Base-by-base conservation (phyloP, 2,888 invertebrate genomes). In the Ernsta delagoae region DNA sequence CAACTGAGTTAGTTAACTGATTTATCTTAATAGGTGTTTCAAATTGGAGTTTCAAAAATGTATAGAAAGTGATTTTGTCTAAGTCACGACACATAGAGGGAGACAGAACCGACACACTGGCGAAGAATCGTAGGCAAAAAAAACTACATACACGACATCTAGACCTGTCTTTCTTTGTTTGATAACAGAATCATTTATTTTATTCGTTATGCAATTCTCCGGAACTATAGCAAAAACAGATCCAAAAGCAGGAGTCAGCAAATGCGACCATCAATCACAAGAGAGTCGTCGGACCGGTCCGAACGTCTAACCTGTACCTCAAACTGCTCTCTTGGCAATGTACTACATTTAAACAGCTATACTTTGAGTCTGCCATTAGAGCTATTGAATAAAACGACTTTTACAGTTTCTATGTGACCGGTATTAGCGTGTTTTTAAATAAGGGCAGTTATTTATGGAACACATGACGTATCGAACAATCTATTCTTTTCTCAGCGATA, bases 191-290 rank as follows among this genome's bases (percentile, higher is more conserved):
- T 24, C 9, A 53, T 53, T 53, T 50, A 24, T 24, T 24, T 24
- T 24, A 24, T 24, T 24, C 24, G 12, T 4, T 8, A 7, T 48
- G 12, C 16, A 12, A 54, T 11, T 16, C 11, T 34, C 36, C 31
- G 36, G 12, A 61, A 48, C 50, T 39, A 12, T 36, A 36, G 16
- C 36, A 61, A 50, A 50, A 36, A 9, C 48, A 50, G 36, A 34
- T 61, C 9, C 31, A 9, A 5, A 9, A 5, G 11, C 57, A n/a
- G 36, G 36, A 57, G 36, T 57, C 57, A 57, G 36, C 36, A 57
- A 57, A 57, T 36, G 36, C 36, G 57, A n/a, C 57, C 11, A 57
- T 57, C 39, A 57, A 57, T 57, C 57, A 57, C 16, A 50, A 16
- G 7, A 7, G 36, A 57, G 36, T 39, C n/a, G 39, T 57, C 12